Evolutionary conservation across 2,888 invertebrate genomes (phyloP), one percentile per base, ranked within the genome.

Genomic region (Sarcophaga variegata): DNA sequence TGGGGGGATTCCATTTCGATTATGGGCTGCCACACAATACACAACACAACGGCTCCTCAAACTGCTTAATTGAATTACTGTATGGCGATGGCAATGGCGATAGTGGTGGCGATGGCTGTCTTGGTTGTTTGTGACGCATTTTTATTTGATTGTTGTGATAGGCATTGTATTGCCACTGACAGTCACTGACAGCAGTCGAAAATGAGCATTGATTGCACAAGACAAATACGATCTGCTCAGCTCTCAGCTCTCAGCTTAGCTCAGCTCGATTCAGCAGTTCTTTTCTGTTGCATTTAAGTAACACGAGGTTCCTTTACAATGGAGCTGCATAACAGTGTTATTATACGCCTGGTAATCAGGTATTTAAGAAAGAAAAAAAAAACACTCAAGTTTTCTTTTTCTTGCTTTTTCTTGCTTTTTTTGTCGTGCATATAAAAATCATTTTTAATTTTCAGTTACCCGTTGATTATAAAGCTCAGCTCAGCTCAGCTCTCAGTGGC

Each of bases 31-130:
- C 85, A 37, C 37, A 37, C 37, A 37, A 37, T 37, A 37, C 37
- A 37, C 37, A 37, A 37, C 37, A 37, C 37, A 37, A 37, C 37
- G 8, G 37, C 37, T 37, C 37, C 37, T 37, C 37, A 88, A 84
- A 85, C 74, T 90, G 90, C 90, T 91, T 90, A 92, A 92, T 92
- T 89, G 90, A 91, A 92, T 92, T 91, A 92, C 92, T 92, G 54
- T 14, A 90, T 2, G 37, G 37, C 37, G 37, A 10, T 37, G 37
- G 37, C 37, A 10, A 37, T 37, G 37, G 37, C 37, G 3, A 37
- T 37, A 0, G 27, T 5, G 27, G 5, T 27, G 1, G 1, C 8
- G 6, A 0, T 37, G 8, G 37, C 6, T 0, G 1, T 8, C 6
- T 6, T 10, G 37, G 37, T 37, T 6, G 37, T 37, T 37, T 6